Conservation (phyloP, 2,888 invertebrate species). For the Autographa pulchrina region DNA sequence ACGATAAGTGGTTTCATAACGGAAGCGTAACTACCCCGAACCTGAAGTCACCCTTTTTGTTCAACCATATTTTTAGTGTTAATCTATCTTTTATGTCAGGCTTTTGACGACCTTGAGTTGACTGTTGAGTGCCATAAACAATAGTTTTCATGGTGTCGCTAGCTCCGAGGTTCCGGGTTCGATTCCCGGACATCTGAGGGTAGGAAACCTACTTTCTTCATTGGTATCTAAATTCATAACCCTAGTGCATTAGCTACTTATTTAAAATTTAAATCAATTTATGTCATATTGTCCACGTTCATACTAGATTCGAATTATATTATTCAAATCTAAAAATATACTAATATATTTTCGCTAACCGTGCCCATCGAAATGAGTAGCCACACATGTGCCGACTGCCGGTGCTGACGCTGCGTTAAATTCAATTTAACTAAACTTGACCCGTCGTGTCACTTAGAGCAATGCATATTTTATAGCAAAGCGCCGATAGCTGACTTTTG, state of each 20-base stretch:
- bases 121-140: too few species aligned
- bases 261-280: too few species aligned
- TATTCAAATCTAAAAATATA: not conserved
- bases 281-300: too few species aligned
- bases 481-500: conserved; percentile 37
- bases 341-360: conserved; percentile 16
- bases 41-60: conserved; percentile 27
- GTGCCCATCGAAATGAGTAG: conserved; percentile 10
- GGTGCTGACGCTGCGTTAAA: not conserved
- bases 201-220: too few species aligned
- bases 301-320: too few species aligned
- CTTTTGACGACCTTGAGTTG: too few species aligned
- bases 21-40: conserved; percentile 37
- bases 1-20: conserved; percentile 50
- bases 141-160: too few species aligned
- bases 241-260: too few species aligned
- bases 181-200: too few species aligned
- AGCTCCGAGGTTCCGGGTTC: too few species aligned
- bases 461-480: conserved; percentile 22
- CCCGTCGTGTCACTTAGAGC: conserved; percentile 13
- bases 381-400: conserved; percentile 12
- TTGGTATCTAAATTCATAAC: too few species aligned
- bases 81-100: not conserved
- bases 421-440: conserved; percentile 28
- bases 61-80: not conserved